Conservation (phyloP, 2,113 vertebrate species). For the Coregonus clupeaformis region DNA sequence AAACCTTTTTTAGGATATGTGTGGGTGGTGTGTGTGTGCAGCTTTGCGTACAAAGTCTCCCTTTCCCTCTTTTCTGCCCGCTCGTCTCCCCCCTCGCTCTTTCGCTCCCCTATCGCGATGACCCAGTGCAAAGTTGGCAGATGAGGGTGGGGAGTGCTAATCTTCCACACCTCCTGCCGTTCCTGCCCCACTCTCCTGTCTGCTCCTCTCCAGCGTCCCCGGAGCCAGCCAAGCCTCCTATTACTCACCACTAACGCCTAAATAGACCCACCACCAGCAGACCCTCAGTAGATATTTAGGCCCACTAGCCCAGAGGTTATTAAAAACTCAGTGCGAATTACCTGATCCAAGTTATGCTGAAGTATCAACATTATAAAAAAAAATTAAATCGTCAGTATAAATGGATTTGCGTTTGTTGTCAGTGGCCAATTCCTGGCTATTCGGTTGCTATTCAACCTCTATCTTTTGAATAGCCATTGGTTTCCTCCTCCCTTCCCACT, state of each 20-base stretch:
- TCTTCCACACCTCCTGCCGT: slow-evolving; percentile 49
- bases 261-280: background rate
- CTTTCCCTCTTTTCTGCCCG: background rate
- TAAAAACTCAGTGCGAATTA: no score
- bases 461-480: no score
- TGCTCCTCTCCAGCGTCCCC: background rate
- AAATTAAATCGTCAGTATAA: no score
- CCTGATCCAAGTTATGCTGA: no score
- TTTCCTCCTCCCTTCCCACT: no score
- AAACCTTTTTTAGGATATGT: no score
- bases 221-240: background rate
- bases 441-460: no score
- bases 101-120: background rate
- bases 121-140: slow-evolving; percentile 14
- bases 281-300: background rate
- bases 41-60: no score
- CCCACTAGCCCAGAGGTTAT: background rate
- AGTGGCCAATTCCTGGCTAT: no score
- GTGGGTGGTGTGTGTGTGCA: no score
- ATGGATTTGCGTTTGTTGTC: no score
- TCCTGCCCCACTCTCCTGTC: slow-evolving; percentile 27
- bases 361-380: no score
- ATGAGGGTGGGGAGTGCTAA: slow-evolving; percentile 25
- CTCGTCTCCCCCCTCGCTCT: background rate
- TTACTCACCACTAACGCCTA: background rate